Base-by-base conservation (phyloP, 92 coral and sea anemone genomes). In the Zoanthus sansibaricus region DNA sequence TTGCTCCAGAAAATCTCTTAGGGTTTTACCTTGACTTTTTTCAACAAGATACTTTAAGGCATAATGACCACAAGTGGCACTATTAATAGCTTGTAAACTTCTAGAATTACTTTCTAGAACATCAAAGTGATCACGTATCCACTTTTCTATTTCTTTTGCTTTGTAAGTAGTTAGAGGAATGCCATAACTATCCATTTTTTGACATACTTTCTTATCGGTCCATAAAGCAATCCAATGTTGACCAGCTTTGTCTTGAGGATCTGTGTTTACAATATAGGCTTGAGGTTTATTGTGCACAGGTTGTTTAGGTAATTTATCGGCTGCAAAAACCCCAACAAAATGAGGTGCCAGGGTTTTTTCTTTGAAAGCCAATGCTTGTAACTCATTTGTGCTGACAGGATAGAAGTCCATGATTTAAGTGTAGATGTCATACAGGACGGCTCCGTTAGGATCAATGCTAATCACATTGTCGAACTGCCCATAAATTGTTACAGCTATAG, bases 231-330 rank as follows among this genome's bases (percentile, higher is more conserved):
- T 77, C 82, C 82, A 77, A 55, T 77, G 82, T 0, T 20, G 82
- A 0, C 82, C 82, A 0, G 52, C 49, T 0, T 66, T 45, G 0
- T 14, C 21, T 6, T 77, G 47, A 77, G 82, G 82, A 45, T 77
- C 82, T 3, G 82, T 77, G 12, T 77, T 77, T 47, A 76, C 80
- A 15, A 76, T 76, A 66, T 76, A 76, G 16, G 42, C 80, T 49
- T 30, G 66, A 20, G 82, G 45, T 37, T 4, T 37, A 2, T 0
- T 4, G 0, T 37, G 2, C 6, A 7, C 0, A 11, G 80, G 80
- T 1, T 18, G 20, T 1, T 51, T 51, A 6, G 83, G 83, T 59
- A 78, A 32, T 13, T 71, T 59, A 15, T 78, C 72, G 52, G 83
- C 71, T 0, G 83, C 71, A 78, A 59, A 78, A 0, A 78, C 71